Conservation (phyloP, 2,113 vertebrate genomes). For the Callospermophilus lateralis region DNA sequence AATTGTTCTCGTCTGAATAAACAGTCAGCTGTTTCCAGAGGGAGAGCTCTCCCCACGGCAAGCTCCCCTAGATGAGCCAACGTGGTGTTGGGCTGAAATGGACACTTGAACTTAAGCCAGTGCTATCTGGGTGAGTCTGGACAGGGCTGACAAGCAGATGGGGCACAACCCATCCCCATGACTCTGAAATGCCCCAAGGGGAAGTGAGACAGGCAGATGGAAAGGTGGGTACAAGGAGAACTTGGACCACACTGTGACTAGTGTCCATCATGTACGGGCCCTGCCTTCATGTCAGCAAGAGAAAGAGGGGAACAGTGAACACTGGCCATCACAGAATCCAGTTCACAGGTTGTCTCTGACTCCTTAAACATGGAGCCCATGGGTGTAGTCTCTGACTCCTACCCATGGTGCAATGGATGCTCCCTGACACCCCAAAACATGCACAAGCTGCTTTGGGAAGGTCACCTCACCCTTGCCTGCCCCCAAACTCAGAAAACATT, state of each 20-base stretch:
- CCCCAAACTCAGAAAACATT: neutral
- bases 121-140: neutral
- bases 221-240: neutral
- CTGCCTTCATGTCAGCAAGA: neutral
- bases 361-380: neutral
- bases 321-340: neutral
- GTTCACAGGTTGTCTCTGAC: neutral
- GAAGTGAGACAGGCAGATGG: neutral
- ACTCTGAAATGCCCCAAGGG: neutral
- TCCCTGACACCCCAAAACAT: neutral
- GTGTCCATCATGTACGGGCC: neutral
- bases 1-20: conserved; percentile 89
- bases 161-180: neutral
- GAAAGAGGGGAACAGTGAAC: neutral
- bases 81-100: neutral
- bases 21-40: conserved; percentile 77
- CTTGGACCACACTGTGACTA: neutral
- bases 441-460: neutral
- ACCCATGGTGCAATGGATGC: neutral
- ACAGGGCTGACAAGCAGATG: neutral
- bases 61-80: neutral
- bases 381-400: neutral
- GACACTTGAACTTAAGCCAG: neutral
- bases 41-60: conserved; percentile 67
- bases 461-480: neutral